Base-by-base conservation (phyloP, 2,888 invertebrate species). In the Heteromurus nitidus region DNA sequence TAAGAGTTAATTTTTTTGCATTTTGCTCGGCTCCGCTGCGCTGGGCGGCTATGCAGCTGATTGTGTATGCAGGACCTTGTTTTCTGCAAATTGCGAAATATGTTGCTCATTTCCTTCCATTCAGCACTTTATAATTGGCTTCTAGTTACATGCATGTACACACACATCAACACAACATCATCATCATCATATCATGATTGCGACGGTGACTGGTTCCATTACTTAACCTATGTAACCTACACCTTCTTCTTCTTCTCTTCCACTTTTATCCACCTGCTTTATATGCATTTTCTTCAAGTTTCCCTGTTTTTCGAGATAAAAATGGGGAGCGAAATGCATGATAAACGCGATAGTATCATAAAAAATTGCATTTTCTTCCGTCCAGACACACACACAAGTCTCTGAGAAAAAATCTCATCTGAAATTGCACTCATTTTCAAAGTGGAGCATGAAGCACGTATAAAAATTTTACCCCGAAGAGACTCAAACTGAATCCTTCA, bases 21-120 rank as follows among this genome's bases (percentile, higher is more conserved):
- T 16, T 16, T 55, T 28, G 22, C 24, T 31, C 60, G 3, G 7
- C 13, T 58, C 58, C 11, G 20, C n/a, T 24, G 26, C 13, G 24
- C 30, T 44, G 18, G 64, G 5, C 30, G 26, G 31, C 20, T 20
- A 9, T 55, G 30, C n/a, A 53, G 24, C 53, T 20, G 18, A 50
- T 62, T 77, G 18, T 50, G 77, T 77, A 77, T 77, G 68, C 76
- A 68, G 30, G 11, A 68, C 76, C 68, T 67, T 55, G 30, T 42
- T n/a, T 44, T 47, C 69, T 77, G 77, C 77, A 77, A 77, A 77
- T 77, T 77, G 77, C 62, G 68, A 68, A 77, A 69, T 68, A 65
- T 76, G 67, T 60, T 60, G 20, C 60, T 60, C 68, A 44, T 68
- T 60, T 58, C 68, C 76, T 58, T 36, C 68, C 58, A 60, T 69